Conservation (phyloP, 2,888 invertebrate genomes). For the Monochamus alternatus region DNA sequence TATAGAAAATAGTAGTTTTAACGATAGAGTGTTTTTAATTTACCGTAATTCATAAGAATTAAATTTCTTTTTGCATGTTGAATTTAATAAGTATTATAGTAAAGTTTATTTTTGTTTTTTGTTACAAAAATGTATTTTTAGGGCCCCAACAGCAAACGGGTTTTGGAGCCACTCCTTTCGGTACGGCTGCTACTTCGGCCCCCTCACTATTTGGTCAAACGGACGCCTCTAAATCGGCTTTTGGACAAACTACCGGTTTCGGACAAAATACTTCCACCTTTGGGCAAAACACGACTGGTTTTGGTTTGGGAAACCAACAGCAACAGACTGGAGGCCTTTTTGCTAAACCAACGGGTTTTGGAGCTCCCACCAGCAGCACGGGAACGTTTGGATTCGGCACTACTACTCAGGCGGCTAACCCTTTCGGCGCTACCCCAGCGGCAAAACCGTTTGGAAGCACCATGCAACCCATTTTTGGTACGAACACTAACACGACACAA, state of each 20-base stretch:
- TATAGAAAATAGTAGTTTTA: neutral
- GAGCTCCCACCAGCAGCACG: constrained; percentile 59
- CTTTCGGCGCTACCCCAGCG: constrained; percentile 68
- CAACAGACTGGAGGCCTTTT: constrained; percentile 44
- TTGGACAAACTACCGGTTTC: constrained; percentile 77
- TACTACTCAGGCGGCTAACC: constrained; percentile 64
- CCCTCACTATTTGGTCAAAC: constrained; percentile 73
- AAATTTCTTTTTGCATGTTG: too few species aligned
- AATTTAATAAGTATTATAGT: too few species aligned
- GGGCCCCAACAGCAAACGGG: constrained; percentile 66
- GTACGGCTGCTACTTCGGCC: constrained; percentile 69
- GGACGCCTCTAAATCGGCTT: constrained; percentile 65
- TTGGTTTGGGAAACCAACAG: constrained; percentile 53
- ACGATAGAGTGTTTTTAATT: neutral
- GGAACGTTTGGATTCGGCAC: constrained; percentile 72
- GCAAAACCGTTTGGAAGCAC: constrained; percentile 73
- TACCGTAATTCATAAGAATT: too few species aligned
- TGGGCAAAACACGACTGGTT: constrained; percentile 68
- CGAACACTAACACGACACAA: constrained; percentile 62
- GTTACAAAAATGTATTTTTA: constrained; percentile 41
- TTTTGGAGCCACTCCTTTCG: constrained; percentile 71
- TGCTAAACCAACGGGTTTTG: constrained; percentile 58
- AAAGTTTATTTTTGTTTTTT: too few species aligned
- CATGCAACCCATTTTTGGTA: constrained; percentile 65
- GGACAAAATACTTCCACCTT: constrained; percentile 76